Evolutionary conservation across 2,113 vertebrate genomes (phyloP).

Genomic region (Rhabdornis inornatus): DNA sequence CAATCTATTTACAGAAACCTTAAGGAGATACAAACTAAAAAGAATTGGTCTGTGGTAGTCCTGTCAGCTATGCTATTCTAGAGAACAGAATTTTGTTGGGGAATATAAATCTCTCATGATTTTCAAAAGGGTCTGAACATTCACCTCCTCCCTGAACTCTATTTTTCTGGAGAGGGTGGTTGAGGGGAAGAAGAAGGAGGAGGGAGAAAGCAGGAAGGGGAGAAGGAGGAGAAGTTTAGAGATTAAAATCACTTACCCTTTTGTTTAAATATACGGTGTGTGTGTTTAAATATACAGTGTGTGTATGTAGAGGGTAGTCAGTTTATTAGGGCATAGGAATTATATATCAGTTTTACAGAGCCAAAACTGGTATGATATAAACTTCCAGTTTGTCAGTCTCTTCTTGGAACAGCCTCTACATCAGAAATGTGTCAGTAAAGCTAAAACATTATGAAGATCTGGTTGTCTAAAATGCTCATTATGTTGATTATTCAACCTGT

Average conservation of each 20-base stretch:
- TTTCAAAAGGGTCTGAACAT: not conserved
- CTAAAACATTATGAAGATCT: not conserved
- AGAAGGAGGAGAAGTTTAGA: not conserved
- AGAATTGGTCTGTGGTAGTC: not conserved
- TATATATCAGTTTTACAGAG: not conserved
- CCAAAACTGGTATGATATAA: not conserved
- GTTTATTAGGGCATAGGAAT: not conserved
- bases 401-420: not conserved
- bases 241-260: conserved; percentile 1
- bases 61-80: not conserved
- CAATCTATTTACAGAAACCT: conserved; percentile 26
- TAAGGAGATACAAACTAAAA: not conserved
- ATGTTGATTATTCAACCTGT: not conserved
- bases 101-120: not conserved
- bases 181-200: not conserved
- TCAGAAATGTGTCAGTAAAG: not conserved
- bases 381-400: not conserved
- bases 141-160: not conserved
- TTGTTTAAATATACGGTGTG: not conserved
- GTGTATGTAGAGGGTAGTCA: not conserved
- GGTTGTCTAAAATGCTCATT: not conserved
- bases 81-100: not conserved
- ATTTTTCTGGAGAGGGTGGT: not conserved
- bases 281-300: not conserved
- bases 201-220: not conserved